Evolutionary conservation across 1,140 invertebrate species (phyloP).

Genomic region (Plodia interpunctella): DNA sequence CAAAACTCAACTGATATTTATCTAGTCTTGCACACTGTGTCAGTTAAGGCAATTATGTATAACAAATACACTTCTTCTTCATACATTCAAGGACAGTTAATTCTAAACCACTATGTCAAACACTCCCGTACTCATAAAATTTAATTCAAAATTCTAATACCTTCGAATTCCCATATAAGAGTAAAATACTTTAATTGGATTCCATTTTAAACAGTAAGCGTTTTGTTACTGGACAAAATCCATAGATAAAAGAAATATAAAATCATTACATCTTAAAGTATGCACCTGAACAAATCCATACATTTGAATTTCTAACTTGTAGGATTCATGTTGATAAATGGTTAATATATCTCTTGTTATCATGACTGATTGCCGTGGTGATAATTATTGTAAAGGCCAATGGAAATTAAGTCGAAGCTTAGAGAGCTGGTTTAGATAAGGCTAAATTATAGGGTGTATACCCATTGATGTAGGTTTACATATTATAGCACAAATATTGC

Average conservation of each 20-base stretch:
- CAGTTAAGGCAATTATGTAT: no score
- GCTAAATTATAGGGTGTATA: background rate
- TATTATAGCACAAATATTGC: no score
- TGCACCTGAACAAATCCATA: background rate
- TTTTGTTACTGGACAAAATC: background rate
- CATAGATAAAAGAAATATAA: no score
- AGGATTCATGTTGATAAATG: background rate
- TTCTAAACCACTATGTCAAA: background rate
- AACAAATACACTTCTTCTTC: no score
- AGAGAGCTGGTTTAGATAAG: background rate
- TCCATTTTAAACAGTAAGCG: background rate
- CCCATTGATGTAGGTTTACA: no score
- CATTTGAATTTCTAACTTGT: background rate
- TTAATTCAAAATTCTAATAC: background rate
- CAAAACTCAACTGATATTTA: no score
- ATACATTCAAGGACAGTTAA: no score
- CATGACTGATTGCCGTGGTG: background rate
- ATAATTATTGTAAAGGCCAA: constrained; percentile 1
- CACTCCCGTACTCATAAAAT: background rate
- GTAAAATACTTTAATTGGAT: background rate
- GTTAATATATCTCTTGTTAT: background rate
- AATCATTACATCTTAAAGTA: background rate
- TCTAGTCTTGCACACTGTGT: no score
- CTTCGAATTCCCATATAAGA: no score
- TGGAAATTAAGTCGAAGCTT: background rate